phyloP scores from a whole-genome alignment of 2,797 vertebrate species.

The Peromyscus eremicus region DNA sequence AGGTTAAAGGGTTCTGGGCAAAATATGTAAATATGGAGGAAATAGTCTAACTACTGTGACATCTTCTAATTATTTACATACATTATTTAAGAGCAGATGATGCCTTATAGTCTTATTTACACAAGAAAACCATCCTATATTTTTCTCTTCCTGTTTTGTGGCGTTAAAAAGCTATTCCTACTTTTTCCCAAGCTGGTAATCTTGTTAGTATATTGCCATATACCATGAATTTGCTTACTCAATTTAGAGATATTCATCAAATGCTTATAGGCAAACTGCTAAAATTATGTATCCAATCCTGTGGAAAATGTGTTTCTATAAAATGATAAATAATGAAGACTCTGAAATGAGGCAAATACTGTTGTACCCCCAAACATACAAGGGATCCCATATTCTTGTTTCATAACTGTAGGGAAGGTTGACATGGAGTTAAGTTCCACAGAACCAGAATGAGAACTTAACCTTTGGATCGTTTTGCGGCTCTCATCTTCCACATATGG shows the following conservation, averaged over 20 bases:
- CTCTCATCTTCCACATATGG: background rate
- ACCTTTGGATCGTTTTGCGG: background rate
- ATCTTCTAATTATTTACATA: background rate
- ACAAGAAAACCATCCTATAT: background rate
- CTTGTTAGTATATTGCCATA: background rate
- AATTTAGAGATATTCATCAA: constrained; percentile 21
- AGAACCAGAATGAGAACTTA: background rate
- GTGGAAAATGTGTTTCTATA: background rate
- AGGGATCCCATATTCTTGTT: background rate
- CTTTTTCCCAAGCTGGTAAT: background rate
- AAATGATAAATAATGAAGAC: background rate
- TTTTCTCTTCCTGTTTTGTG: background rate
- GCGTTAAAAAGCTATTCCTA: background rate
- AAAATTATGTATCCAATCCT: background rate
- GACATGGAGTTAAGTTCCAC: background rate
- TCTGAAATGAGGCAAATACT: background rate
- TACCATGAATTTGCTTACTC: background rate
- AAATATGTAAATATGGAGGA: constrained; percentile 58
- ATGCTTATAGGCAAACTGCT: background rate
- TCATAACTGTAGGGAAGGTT: background rate
- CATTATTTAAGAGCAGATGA: constrained; percentile 14
- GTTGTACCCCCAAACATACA: background rate
- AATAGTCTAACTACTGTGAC: constrained; percentile 30
- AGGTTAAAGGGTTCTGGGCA: constrained; percentile 17
- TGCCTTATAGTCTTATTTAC: background rate